phyloP scores from a whole-genome alignment of 2,797 vertebrate genomes.

The Phalloptychus januarius region DNA sequence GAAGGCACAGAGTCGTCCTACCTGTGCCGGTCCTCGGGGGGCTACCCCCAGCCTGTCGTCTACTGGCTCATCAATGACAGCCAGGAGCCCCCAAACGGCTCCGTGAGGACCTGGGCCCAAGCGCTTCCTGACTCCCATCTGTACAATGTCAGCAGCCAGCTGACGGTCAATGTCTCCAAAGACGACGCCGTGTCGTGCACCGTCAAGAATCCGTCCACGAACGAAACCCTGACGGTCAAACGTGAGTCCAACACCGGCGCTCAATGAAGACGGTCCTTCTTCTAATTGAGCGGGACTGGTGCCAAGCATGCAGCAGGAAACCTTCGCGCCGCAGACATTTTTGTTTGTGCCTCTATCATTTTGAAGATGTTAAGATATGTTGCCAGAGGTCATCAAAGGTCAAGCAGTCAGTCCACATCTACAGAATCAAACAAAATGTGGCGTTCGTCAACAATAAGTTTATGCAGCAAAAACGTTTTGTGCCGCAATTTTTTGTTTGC shows the following conservation, averaged over 20 bases:
- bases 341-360: no score
- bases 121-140: constrained; percentile 52
- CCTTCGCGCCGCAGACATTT: no score
- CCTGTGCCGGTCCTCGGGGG: constrained; percentile 67
- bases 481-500: no score
- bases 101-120: constrained; percentile 46
- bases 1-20: constrained; percentile 36
- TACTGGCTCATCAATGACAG: constrained; percentile 72
- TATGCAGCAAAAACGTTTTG: no score
- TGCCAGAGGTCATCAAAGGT: no score
- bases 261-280: no score
- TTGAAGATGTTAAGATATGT: no score
- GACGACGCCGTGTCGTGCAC: constrained; percentile 62
- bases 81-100: constrained; percentile 39
- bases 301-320: no score
- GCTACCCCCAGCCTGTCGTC: constrained; percentile 69
- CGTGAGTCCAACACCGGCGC: constrained; percentile 41
- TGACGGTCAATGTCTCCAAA: constrained; percentile 57
- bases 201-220: constrained; percentile 64
- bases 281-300: no score
- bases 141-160: constrained; percentile 72
- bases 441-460: no score
- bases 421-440: no score
- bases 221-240: constrained; percentile 55
- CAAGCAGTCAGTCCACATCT: no score